Base-by-base conservation (phyloP, 2,797 vertebrate species). In the Cheirogaleus major region DNA sequence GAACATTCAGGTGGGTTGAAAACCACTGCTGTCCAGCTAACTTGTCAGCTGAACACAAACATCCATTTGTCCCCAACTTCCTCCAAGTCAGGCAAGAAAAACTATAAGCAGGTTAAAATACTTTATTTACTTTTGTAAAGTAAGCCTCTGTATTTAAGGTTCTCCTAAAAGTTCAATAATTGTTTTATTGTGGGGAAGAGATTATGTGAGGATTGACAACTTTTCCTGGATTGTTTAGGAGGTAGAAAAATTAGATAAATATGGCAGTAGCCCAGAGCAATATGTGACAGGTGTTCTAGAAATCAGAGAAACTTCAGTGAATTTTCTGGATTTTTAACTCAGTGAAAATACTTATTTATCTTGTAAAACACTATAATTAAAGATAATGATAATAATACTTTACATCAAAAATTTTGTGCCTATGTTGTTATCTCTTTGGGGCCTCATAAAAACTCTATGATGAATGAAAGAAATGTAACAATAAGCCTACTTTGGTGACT, bases 281-380 rank as follows among this genome's bases (percentile, higher is more conserved):
- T 55, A 15, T 78, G 27, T 89, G 59, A 65, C 73, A 86, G 23
- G 5, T 95, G 27, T 69, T 91, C 30, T 73, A 96, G 32, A 93
- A 90, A 59, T 35, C 65, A 84, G 30, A 88, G 50, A 94, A 83
- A 73, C 61, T 18, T 69, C 75, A 52, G 1, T 70, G 61, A 95
- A 70, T 75, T 97, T 93, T 83, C 50, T 96, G 48, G 35, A 65
- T 95, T 91, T n/a, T 96, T 82, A 85, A 88, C n/a, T 95, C n/a
- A 87, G 59, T 61, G 61, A 96, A 95, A 96, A 88, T 70, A 95
- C 22, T 61, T 70, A 89, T 83, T 95, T 89, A 75, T 80, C 70
- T 90, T 89, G n/a, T 30, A 78, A 89, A 96, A 81, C 55, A 43
- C 59, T 91, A 3, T 89, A 95, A 78, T 83, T 78, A 95, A 95